Percentiles rank a stretch among this genome's conserved stretches.
Conservation (phyloP, 2,888 invertebrate genomes). For the Timema cristinae region DNA sequence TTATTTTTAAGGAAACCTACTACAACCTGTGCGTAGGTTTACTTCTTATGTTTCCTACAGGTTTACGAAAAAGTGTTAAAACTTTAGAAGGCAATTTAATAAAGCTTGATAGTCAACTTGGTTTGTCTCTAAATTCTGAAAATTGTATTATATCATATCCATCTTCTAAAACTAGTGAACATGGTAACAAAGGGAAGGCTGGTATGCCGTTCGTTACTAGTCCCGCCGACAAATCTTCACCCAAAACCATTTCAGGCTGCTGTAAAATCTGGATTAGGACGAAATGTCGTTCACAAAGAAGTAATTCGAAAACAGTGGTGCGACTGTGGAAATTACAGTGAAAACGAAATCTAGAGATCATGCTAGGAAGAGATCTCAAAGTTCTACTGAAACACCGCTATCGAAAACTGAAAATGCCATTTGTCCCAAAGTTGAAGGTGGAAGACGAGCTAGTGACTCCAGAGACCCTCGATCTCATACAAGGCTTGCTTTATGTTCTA, state of each 20-base stretch:
- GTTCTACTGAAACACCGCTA: background rate
- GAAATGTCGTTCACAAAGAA: conserved; percentile 8
- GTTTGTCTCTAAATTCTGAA: too few relatives aligned
- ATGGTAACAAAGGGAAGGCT: background rate
- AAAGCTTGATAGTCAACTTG: too few relatives aligned
- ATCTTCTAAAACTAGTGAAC: too few relatives aligned
- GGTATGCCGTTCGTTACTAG: background rate
- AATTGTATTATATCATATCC: too few relatives aligned
- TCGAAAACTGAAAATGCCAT: background rate
- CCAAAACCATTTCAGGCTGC: background rate
- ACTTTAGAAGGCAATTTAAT: too few relatives aligned
- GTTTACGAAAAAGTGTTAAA: too few relatives aligned
- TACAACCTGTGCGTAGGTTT: too few relatives aligned
- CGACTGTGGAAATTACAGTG: conserved; percentile 18
- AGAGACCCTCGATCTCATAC: too few relatives aligned
- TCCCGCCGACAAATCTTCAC: background rate
- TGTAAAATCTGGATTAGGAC: background rate
- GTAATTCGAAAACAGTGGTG: conserved; percentile 13
- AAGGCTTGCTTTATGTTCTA: too few relatives aligned
- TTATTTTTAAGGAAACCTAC: too few relatives aligned
- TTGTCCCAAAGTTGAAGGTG: background rate
- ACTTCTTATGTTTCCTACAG: too few relatives aligned
- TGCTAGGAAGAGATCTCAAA: background rate
- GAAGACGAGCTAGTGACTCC: too few relatives aligned
- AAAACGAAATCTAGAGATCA: conserved; percentile 8